Evolutionary conservation across 2,888 invertebrate genomes (phyloP).

Genomic region (Cerastis leucographa): DNA sequence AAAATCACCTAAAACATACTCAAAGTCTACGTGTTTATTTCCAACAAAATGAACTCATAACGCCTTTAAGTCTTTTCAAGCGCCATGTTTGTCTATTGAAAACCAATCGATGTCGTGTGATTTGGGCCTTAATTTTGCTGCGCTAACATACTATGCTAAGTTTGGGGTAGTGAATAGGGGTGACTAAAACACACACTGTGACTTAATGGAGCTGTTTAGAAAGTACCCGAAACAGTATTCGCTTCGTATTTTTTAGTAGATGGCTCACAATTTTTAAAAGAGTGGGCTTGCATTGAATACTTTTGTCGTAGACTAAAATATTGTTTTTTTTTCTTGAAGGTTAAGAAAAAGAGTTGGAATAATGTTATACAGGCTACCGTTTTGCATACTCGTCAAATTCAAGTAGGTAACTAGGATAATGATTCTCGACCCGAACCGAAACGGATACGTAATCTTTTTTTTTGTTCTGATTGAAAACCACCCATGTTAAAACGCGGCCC

Average conservation of each 20-base stretch:
- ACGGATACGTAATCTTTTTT: too few relatives aligned
- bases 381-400: too few relatives aligned
- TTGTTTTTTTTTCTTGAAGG: neutral
- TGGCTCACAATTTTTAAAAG: neutral
- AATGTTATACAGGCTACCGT: neutral
- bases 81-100: constrained; percentile 46
- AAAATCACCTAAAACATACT: neutral
- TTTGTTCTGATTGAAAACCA: too few relatives aligned
- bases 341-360: neutral
- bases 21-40: neutral
- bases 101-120: constrained; percentile 54
- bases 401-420: too few relatives aligned
- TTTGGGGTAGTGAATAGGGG: constrained; percentile 12
- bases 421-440: too few relatives aligned
- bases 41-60: constrained; percentile 23
- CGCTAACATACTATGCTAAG: constrained; percentile 28
- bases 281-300: neutral
- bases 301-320: neutral
- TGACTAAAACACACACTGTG: neutral
- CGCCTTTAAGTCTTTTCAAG: constrained; percentile 24
- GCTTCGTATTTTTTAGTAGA: neutral
- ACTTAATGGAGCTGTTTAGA: constrained; percentile 1
- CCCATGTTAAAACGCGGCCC: too few relatives aligned
- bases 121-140: constrained; percentile 57
- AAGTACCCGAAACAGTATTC: neutral